Conservation (phyloP, 2,888 invertebrate genomes). For the Ophion ventricosus region DNA sequence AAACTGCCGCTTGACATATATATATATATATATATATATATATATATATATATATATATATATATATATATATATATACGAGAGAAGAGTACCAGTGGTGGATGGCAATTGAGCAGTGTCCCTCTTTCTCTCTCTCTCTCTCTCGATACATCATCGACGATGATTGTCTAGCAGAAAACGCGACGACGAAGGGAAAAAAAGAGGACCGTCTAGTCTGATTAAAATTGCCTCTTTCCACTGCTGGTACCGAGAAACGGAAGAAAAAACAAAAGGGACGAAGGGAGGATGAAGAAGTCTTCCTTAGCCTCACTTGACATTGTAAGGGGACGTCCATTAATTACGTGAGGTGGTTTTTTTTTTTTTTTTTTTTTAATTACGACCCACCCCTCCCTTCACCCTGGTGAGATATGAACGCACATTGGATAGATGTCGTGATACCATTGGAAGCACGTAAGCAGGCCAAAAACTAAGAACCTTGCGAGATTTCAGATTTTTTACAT, state of each 20-base stretch:
- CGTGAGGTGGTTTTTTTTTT: too few relatives aligned
- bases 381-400: too few relatives aligned
- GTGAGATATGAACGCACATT: too few relatives aligned
- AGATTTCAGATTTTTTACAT: too few relatives aligned
- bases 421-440: too few relatives aligned
- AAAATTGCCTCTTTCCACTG: conserved; percentile 5
- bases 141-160: conserved; percentile 20
- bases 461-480: too few relatives aligned
- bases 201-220: neutral
- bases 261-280: too few relatives aligned
- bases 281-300: neutral
- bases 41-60: neutral
- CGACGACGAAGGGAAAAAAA: neutral
- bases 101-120: conserved; percentile 25
- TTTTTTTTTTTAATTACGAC: too few relatives aligned
- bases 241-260: neutral
- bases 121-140: conserved; percentile 19
- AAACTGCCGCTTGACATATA: too few relatives aligned
- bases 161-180: neutral
- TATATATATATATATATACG: neutral
- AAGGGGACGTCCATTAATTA: too few relatives aligned
- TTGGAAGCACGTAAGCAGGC: too few relatives aligned
- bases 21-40: neutral
- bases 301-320: too few relatives aligned
- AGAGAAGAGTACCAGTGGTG: neutral